Conservation (phyloP, 2,888 invertebrate genomes). For the Drosophila peninsularis region DNA sequence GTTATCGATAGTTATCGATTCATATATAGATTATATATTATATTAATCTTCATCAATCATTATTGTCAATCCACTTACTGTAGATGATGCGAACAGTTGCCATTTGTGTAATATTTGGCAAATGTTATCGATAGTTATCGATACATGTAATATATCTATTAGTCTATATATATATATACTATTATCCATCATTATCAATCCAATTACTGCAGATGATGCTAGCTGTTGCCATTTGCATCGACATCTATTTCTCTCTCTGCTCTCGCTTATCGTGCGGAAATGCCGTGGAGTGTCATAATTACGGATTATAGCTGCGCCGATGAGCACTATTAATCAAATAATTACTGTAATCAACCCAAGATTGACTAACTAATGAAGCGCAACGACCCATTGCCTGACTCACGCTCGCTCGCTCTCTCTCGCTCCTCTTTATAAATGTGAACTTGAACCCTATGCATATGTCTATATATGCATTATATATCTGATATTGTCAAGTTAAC, state of each 20-base stretch:
- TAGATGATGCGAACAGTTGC: too few relatives aligned
- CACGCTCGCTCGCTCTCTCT: neutral
- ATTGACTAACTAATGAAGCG: constrained; percentile 39
- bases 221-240: neutral
- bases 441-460: constrained; percentile 38
- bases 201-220: too few relatives aligned
- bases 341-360: constrained; percentile 38
- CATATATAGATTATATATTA: too few relatives aligned
- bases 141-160: too few relatives aligned
- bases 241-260: constrained; percentile 1
- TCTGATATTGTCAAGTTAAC: constrained; percentile 13
- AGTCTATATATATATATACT: too few relatives aligned
- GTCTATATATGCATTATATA: neutral
- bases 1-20: too few relatives aligned
- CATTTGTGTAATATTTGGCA: too few relatives aligned
- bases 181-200: too few relatives aligned
- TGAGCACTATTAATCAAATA: constrained; percentile 36
- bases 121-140: too few relatives aligned
- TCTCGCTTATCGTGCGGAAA: constrained; percentile 7
- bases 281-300: constrained; percentile 26
- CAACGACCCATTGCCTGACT: constrained; percentile 20
- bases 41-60: too few relatives aligned
- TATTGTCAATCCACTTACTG: too few relatives aligned
- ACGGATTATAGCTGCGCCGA: constrained; percentile 23
- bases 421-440: constrained; percentile 1